These are phyloP conservation scores for Celastrina argiolus DNA, from an alignment of 2,888 invertebrate species.

Conservation along the genomic window DNA sequence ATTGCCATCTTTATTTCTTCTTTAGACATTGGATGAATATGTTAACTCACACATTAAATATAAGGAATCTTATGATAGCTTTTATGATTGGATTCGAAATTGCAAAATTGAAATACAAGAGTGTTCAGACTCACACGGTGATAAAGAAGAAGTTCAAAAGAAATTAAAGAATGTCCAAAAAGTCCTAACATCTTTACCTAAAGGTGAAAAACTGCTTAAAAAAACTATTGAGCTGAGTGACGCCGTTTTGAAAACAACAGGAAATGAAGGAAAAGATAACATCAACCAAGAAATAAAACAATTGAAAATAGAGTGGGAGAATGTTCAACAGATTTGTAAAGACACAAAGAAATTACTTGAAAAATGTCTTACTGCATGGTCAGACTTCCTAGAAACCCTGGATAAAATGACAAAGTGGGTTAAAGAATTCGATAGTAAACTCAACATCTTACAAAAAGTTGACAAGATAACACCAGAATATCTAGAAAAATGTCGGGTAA, in stretches of 20 bases:
- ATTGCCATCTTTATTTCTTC: conserved; percentile 30
- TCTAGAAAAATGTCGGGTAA: conserved; percentile 84
- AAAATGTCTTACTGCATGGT: conserved; percentile 89
- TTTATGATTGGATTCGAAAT: conserved; percentile 91
- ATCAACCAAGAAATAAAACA: conserved; percentile 90
- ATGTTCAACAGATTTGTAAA: conserved; percentile 84
- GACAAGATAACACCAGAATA: conserved; percentile 88
- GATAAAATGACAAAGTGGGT: conserved; percentile 87
- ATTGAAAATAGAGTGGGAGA: conserved; percentile 89
- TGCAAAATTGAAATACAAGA: conserved; percentile 89
- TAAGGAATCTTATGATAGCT: conserved; percentile 87
- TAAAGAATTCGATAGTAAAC: conserved; percentile 81
- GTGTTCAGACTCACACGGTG: conserved; percentile 92
- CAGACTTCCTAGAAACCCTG: conserved; percentile 85
- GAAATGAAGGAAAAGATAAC: conserved; percentile 88
- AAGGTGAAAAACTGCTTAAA: conserved; percentile 84
- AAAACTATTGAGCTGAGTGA: conserved; percentile 86
- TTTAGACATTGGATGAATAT: conserved; percentile 85
- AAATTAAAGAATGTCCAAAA: conserved; percentile 86
- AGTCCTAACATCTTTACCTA: conserved; percentile 82
- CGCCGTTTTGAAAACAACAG: conserved; percentile 85
- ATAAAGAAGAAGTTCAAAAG: conserved; percentile 85
- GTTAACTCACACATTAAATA: conserved; percentile 93
- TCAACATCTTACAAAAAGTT: conserved; percentile 81
- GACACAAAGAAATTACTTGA: conserved; percentile 86